Evolutionary conservation across 2,797 vertebrate species (phyloP).

Genomic region (Scleropages formosus): DNA sequence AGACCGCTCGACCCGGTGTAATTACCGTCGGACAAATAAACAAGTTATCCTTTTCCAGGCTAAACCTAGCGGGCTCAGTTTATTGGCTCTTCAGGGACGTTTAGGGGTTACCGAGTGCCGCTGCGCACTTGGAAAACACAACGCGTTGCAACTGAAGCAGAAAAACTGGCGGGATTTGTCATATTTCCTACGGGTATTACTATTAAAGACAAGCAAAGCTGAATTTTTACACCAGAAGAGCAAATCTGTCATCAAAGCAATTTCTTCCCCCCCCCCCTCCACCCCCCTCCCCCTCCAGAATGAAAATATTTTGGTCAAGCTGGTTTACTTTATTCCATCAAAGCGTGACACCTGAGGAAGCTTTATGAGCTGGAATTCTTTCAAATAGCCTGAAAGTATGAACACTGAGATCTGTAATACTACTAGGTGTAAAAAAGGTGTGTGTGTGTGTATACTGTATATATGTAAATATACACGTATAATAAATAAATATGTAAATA

Average conservation of each 20-base stretch:
- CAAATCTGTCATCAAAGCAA: background rate
- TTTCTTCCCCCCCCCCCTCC: background rate
- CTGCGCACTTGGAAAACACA: too few species aligned
- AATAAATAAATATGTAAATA: too few species aligned
- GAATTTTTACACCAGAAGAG: background rate
- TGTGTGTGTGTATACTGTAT: too few species aligned
- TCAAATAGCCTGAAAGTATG: slow-evolving; percentile 10
- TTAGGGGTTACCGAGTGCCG: too few species aligned
- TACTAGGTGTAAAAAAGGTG: too few species aligned
- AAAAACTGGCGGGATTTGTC: background rate
- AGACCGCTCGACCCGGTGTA: too few species aligned
- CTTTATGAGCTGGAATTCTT: background rate
- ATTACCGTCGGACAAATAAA: too few species aligned
- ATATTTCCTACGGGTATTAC: slow-evolving; percentile 1
- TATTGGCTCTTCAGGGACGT: too few species aligned
- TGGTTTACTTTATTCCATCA: slow-evolving; percentile 10
- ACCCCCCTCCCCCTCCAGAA: background rate
- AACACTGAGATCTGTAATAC: too few species aligned
- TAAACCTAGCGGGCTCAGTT: too few species aligned
- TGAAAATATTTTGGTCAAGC: slow-evolving; percentile 12
- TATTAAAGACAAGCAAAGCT: background rate
- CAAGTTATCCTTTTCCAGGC: too few species aligned
- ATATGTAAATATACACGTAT: too few species aligned
- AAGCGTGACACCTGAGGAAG: background rate
- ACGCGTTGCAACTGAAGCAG: background rate